Evolutionary conservation across 2,888 invertebrate species (phyloP), one percentile per base, ranked within the genome.

Genomic region (Camptogramma bilineatum): DNA sequence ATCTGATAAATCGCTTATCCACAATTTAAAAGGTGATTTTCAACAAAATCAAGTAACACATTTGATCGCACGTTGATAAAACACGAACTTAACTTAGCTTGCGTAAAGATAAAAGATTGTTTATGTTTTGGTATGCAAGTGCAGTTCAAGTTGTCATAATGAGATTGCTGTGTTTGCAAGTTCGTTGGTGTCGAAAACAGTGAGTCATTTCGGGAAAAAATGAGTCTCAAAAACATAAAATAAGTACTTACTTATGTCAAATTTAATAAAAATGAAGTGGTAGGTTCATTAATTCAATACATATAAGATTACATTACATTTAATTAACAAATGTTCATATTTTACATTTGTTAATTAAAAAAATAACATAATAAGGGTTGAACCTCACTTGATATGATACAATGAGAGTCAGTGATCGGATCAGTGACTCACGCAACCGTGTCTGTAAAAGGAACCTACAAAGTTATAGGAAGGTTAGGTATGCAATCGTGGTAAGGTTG

Each of bases 1-100:
- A 68, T 70, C 63, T 28, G 67, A 73, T 71, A 69, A 66, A 47
- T 48, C 50, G 18, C 46, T 64, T 55, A 59, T 48, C 54, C 28
- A 50, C 18, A 58, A 60, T 50, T 57, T 18, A 56, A 52, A 58
- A 66, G 58, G 65, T 54, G 44, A 19, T 64, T 66, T 69, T 65
- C 61, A 68, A 34, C 44, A 56, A 68, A 57, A 63, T 61, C 54
- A 67, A 48, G 60, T 60, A 58, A 69, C 63, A 65, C 50, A 58
- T 57, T 64, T 64, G 62, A 70, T 69, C 19, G 24, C 46, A 48
- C 8, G 50, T 34, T 55, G 73, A 73, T 73, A 70, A 62, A 59
- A 46, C 73, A 73, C 70, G 71, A 54, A 68, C 34, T n/a, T n/a
- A 24, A 24, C 24, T 2, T 31, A 21, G 42, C 62, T 73, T 68